Percentiles rank a stretch among this genome's conserved stretches.
Conservation (phyloP, 2,113 vertebrate species). For the Hemibagrus wyckioides region DNA sequence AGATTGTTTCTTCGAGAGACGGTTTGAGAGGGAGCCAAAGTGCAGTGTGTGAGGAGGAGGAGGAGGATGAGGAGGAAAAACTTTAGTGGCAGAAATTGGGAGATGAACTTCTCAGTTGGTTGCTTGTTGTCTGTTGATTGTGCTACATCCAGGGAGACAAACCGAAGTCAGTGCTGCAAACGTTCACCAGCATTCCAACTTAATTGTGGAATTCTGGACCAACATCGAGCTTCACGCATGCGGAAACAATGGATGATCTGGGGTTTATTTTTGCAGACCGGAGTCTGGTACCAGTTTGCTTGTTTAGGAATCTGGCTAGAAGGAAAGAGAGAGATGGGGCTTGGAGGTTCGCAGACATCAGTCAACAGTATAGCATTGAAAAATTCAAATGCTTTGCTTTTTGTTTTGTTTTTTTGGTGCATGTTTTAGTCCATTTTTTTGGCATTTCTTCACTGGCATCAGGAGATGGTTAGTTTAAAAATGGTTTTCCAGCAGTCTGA, state of each 20-base stretch:
- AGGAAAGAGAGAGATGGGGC: conserved; percentile 29
- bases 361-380: conserved; percentile 31
- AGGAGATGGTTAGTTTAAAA: conserved; percentile 16
- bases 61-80: neutral
- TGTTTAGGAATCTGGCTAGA: conserved; percentile 64
- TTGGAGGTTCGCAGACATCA: conserved; percentile 53
- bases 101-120: conserved; percentile 64
- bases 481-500: neutral
- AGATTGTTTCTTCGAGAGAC: conserved; percentile 45
- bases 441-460: neutral
- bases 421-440: conserved; percentile 23
- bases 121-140: conserved; percentile 74
- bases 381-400: conserved; percentile 34
- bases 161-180: conserved; percentile 64
- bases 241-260: conserved; percentile 67
- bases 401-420: neutral
- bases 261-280: conserved; percentile 70
- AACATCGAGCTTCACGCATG: conserved; percentile 61
- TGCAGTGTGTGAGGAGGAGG: conserved; percentile 38
- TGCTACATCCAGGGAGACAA: conserved; percentile 65
- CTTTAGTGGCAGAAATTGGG: neutral
- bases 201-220: conserved; percentile 75
- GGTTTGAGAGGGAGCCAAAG: conserved; percentile 50
- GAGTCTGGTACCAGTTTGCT: conserved; percentile 72
- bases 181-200: conserved; percentile 70